phyloP scores from a whole-genome alignment of 35 echinoderm and acorn worm genomes.

The Diadema setosum region DNA sequence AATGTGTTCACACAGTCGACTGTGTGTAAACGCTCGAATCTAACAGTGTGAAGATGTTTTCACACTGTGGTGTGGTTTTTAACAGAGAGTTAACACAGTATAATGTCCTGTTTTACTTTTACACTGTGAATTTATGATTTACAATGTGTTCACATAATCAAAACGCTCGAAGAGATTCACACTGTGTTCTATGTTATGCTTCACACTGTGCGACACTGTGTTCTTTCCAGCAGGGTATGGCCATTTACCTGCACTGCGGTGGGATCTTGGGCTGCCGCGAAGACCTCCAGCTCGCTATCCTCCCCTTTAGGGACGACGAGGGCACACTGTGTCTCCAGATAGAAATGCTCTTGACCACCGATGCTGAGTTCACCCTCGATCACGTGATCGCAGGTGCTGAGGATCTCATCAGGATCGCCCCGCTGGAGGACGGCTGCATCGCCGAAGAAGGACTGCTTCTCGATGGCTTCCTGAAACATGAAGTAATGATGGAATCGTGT shows the following conservation, averaged over 20 bases:
- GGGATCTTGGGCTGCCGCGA: conserved; percentile 58
- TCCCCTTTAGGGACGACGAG: conserved; percentile 73
- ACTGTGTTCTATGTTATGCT: too few relatives aligned
- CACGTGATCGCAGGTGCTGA: conserved; percentile 57
- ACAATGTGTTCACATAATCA: too few relatives aligned
- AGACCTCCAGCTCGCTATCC: conserved; percentile 68
- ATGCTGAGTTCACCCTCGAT: conserved; percentile 70
- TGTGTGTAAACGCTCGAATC: too few relatives aligned
- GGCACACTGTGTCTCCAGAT: conserved; percentile 73
- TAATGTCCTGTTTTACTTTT: too few relatives aligned
- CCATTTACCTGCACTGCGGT: conserved; percentile 29
- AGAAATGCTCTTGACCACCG: conserved; percentile 94
- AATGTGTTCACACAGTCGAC: too few relatives aligned
- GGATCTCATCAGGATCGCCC: conserved; percentile 48
- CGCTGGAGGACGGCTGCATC: not conserved
- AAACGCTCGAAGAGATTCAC: too few relatives aligned
- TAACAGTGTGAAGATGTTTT: too few relatives aligned
- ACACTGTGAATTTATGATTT: too few relatives aligned
- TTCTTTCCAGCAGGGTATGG: too few relatives aligned
- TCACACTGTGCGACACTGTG: too few relatives aligned
- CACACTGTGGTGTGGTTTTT: too few relatives aligned
- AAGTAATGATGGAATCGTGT: not conserved
- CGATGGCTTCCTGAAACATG: conserved; percentile 66
- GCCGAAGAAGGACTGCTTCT: conserved; percentile 45
- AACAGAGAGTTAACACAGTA: too few relatives aligned